These are phyloP conservation scores for Xanthia togata DNA, from an alignment of 2,888 invertebrate genomes.

Conservation along the genomic window DNA sequence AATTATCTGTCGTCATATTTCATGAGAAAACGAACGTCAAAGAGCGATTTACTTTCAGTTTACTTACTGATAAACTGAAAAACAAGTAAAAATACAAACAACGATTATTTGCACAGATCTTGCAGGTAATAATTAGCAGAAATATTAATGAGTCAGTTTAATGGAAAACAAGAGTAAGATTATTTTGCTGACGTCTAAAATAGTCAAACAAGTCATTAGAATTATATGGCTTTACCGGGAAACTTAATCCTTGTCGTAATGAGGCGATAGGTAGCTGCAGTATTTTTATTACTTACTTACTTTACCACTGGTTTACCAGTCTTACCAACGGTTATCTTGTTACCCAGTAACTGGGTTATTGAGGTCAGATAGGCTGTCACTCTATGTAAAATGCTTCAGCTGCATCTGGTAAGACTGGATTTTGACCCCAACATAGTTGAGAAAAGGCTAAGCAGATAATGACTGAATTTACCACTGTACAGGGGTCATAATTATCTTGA, in stretches of 20 bases:
- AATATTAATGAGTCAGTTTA: constrained; percentile 51
- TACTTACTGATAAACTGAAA: constrained; percentile 45
- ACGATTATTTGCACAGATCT: constrained; percentile 35
- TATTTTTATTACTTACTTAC: background rate
- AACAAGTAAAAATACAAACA: constrained; percentile 47
- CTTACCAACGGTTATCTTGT: background rate
- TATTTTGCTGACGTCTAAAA: constrained; percentile 34
- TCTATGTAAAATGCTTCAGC: background rate
- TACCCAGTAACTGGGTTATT: background rate
- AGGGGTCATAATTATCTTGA: background rate
- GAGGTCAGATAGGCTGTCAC: background rate
- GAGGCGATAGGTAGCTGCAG: background rate
- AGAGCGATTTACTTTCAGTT: constrained; percentile 34
- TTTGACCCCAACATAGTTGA: background rate
- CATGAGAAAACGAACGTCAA: constrained; percentile 51
- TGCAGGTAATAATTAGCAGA: constrained; percentile 46
- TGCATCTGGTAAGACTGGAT: background rate
- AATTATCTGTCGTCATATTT: constrained; percentile 49
- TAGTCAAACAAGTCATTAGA: constrained; percentile 25
- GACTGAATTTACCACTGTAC: background rate
- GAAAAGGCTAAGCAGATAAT: background rate
- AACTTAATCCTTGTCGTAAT: background rate
- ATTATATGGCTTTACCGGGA: constrained; percentile 20
- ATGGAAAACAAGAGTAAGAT: constrained; percentile 30
- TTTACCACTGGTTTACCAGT: background rate